Evolutionary conservation across 2,797 vertebrate species (phyloP), one percentile per base, ranked within the genome.

Genomic region (Macropus fuliginosus): DNA sequence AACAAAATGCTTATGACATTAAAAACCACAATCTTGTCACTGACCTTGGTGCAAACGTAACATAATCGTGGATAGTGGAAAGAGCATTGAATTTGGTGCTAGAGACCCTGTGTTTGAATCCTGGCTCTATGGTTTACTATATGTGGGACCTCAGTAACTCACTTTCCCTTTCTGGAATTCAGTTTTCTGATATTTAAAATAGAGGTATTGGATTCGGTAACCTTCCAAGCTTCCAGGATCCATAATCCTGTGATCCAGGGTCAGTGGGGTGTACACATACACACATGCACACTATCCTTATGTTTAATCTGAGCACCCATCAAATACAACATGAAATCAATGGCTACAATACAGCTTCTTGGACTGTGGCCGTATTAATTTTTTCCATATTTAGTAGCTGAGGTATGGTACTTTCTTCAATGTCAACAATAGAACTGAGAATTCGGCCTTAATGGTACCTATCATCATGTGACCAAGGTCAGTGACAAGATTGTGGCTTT

Each of bases 401-500:
- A 62, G 31, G 59, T 62, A 34, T 62, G 12, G 31, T 62, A 62
- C 31, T 62, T 62, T 62, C 12, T 62, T 34, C 3, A 5, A 12
- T 62, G 59, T 62, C 29, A 62, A 62, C 59, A 62, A 62, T 31
- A 62, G 29, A 31, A 62, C 31, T 5, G 12, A 62, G 31, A 62
- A 62, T 62, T 34, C 0, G 34, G 59, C 12, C 12, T 62, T 34
- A 62, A 34, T 62, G 59, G 1, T 62, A 40, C 81, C 94, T 93
- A 54, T 24, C 28, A 92, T 87, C 1, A 81, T 12, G 34, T 92
- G 93, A 95, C 91, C 94, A 96, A 94, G 55, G 40, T 29, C 56
- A 56, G 2, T 90, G 89, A 11, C 54, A 93, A 3, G 87, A 95
- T 34, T 93, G 1, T 94, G 92, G 93, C 93, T 94, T 96, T 93